Conservation (phyloP, 2,888 invertebrate species). For the Conomelus anceps region DNA sequence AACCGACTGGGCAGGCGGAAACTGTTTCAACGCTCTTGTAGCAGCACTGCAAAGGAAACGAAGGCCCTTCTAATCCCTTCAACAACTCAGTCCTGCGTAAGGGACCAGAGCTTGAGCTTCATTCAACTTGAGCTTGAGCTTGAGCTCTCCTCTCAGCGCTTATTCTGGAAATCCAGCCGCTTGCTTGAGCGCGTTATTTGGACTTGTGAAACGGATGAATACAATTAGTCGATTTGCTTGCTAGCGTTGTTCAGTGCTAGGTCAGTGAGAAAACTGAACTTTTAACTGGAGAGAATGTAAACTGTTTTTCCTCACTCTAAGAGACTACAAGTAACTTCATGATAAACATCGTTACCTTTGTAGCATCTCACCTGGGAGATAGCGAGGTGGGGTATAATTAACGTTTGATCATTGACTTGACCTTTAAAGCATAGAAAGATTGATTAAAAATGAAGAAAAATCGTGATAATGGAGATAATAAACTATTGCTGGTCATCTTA, state of each 20-base stretch:
- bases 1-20: background rate
- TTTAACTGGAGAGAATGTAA: background rate
- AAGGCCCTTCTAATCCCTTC: background rate
- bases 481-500: too few species aligned
- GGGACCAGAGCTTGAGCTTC: background rate
- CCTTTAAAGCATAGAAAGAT: too few species aligned
- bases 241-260: background rate
- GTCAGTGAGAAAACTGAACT: background rate
- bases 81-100: background rate
- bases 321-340: too few species aligned
- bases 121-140: background rate
- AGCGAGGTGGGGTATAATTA: too few species aligned
- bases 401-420: too few species aligned
- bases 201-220: background rate
- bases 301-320: background rate
- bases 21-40: background rate
- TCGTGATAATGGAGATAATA: too few species aligned
- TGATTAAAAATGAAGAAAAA: too few species aligned
- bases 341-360: too few species aligned
- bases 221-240: background rate
- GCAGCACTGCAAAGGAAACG: background rate
- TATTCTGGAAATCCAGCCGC: background rate
- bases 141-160: background rate
- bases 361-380: too few species aligned
- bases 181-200: too few species aligned